Base-by-base conservation (phyloP, 2,888 invertebrate genomes). In the Drosophila trichaetosa region DNA sequence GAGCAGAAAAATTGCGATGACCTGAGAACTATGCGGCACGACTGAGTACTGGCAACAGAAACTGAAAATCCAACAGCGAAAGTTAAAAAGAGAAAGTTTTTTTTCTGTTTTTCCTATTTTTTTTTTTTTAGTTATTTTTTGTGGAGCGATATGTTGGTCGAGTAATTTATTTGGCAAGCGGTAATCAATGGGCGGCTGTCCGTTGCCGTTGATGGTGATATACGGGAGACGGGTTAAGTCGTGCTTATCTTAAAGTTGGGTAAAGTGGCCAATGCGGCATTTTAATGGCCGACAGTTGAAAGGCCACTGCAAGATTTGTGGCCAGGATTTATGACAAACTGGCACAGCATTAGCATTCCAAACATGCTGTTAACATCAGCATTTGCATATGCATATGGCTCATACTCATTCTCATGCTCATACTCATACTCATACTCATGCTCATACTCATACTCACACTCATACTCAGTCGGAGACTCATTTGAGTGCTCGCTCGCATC, bases 271-370 rank as follows among this genome's bases (percentile, higher is more conserved):
- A 36, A 52, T 68, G 74, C 59, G 83, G 83, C 84, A 85, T 76
- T 77, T 85, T 85, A 86, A 85, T 85, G 76, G 85, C 56, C 75
- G 58, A 13, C 82, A 84, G 89, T 85, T 87, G 82, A 88, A 83
- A 84, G 88, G 88, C 88, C 88, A 88, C 81, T 76, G 87, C 84
- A 86, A 72, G 78, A 87, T 84, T 88, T 86, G 86, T 80, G 73
- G 60, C 42, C 56, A 65, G 70, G 61, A 80, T 80, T 80, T 80
- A 80, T 80, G 80, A 80, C 79, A 82, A 80, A 79, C 72, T 64
- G 79, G 74, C 64, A 40, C 16, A 78, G 80, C 76, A 78, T 79
- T 78, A 78, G 78, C 80, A 79, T 79, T 69, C 80, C 79, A 59
- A 84, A 84, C 84, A 85, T 86, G 81, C 83, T 88, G 88, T 86